Conservation (phyloP, 2,888 invertebrate genomes). For the Cyclophora punctaria region DNA sequence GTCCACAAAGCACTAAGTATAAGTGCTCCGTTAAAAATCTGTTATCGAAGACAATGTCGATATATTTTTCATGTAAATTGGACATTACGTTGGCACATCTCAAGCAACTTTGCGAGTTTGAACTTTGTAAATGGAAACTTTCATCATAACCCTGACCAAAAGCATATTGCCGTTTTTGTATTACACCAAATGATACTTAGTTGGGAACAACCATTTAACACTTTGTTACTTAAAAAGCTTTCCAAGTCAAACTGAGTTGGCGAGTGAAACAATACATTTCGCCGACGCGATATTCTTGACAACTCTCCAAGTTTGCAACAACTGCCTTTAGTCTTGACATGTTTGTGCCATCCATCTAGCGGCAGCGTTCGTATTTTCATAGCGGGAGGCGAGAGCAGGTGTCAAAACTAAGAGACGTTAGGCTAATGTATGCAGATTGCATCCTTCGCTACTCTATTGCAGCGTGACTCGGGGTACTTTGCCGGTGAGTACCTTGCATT, state of each 20-base stretch:
- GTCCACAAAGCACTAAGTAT: too few species aligned
- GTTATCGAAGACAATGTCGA: too few species aligned
- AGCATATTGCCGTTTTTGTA: conserved; percentile 10
- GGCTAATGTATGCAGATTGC: conserved; percentile 74
- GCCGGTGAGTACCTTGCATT: conserved; percentile 32
- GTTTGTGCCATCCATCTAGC: conserved; percentile 63
- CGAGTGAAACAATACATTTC: conserved; percentile 34
- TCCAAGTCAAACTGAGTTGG: conserved; percentile 28
- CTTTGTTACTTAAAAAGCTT: conserved; percentile 38
- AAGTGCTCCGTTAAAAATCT: too few species aligned
- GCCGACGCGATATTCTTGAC: conserved; percentile 31
- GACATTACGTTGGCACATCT: too few species aligned
- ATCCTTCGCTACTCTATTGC: conserved; percentile 48
- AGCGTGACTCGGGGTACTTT: conserved; percentile 20
- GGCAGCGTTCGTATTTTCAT: conserved; percentile 37
- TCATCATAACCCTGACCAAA: conserved; percentile 11
- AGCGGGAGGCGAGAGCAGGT: conserved; percentile 56
- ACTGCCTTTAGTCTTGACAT: conserved; percentile 55
- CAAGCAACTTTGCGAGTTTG: conserved; percentile 5
- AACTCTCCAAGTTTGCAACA: conserved; percentile 45
- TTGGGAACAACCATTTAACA: conserved; percentile 30
- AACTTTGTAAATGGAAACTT: conserved; percentile 6
- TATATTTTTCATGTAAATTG: too few species aligned
- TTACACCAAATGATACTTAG: conserved; percentile 22
- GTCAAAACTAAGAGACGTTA: conserved; percentile 71